A percentile compares a stretch with the other conserved stretches of the same genome.
Evolutionary conservation across 2,797 vertebrate genomes (phyloP).

Genomic region (Percopsis omiscomaycus): DNA sequence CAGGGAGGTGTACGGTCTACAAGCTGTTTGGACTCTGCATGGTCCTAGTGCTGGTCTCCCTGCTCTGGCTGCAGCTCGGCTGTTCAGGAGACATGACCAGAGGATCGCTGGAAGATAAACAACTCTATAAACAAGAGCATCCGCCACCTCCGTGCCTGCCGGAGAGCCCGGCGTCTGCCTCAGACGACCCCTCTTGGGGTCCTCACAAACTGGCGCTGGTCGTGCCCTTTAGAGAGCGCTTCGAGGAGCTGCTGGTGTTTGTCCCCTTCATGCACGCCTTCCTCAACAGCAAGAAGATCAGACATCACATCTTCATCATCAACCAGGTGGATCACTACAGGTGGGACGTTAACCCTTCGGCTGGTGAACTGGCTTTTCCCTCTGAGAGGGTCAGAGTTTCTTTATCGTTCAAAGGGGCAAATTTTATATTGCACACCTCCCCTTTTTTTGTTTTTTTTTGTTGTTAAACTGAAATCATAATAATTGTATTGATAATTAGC

Average conservation of each 20-base stretch:
- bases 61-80: constrained; percentile 94
- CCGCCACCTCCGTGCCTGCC: constrained; percentile 68
- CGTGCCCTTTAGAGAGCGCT: constrained; percentile 93
- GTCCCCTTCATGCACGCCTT: constrained; percentile 93
- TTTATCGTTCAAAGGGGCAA: no score
- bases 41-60: constrained; percentile 84
- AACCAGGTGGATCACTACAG: constrained; percentile 97
- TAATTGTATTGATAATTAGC: no score
- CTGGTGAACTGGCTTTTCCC: no score
- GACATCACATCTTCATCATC: constrained; percentile 89
- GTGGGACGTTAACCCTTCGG: constrained; percentile 62
- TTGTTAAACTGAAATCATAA: no score
- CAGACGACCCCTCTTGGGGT: constrained; percentile 84
- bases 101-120: constrained; percentile 24
- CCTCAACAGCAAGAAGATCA: constrained; percentile 90
- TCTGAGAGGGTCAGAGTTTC: no score
- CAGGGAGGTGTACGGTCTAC: constrained; percentile 82
- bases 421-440: no score
- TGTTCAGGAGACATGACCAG: constrained; percentile 83
- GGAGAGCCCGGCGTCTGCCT: constrained; percentile 49
- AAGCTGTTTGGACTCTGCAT: constrained; percentile 88
- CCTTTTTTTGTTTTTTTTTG: no score
- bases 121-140: constrained; percentile 46
- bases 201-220: constrained; percentile 90
- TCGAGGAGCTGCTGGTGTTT: constrained; percentile 93